phyloP scores from a whole-genome alignment of 2,113 vertebrate genomes.

The Malurus cyaneus region DNA sequence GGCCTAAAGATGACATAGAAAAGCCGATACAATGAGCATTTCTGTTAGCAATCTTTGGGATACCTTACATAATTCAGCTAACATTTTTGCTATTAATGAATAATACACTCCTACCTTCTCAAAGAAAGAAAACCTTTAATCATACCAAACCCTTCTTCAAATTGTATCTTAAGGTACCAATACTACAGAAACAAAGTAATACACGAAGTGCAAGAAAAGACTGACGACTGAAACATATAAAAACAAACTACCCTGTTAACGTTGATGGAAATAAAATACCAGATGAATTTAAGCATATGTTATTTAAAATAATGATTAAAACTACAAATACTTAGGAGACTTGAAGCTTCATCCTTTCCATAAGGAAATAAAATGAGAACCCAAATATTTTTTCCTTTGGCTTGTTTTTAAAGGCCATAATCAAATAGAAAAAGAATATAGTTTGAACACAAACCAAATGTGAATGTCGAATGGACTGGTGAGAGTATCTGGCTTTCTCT shows the following conservation, averaged over 20 bases:
- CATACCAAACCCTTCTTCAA: neutral
- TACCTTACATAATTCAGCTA: neutral
- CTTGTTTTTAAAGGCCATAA: neutral
- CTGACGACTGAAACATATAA: neutral
- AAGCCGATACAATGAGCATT: neutral
- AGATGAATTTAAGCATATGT: neutral
- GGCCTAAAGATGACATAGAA: neutral
- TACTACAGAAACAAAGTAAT: neutral
- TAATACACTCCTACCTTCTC: neutral
- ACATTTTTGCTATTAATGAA: neutral
- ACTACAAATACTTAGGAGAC: slow-evolving; percentile 66
- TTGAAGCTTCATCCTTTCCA: slow-evolving; percentile 75
- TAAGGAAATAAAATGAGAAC: slow-evolving; percentile 66
- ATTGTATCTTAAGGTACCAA: neutral
- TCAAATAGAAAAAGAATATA: neutral
- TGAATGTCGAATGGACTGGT: slow-evolving; percentile 76
- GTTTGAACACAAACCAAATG: slow-evolving; percentile 86
- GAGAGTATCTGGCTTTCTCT: slow-evolving; percentile 86
- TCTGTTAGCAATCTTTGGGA: neutral
- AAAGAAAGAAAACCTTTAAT: neutral
- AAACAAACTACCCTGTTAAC: neutral
- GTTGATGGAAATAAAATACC: neutral
- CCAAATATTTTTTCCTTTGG: neutral
- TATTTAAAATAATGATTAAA: slow-evolving; percentile 77
- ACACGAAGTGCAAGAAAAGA: neutral